These are phyloP conservation scores for Zoroaster sp. DNA, from an alignment of 53 echinoderm and acorn worm species.

Conservation along the genomic window DNA sequence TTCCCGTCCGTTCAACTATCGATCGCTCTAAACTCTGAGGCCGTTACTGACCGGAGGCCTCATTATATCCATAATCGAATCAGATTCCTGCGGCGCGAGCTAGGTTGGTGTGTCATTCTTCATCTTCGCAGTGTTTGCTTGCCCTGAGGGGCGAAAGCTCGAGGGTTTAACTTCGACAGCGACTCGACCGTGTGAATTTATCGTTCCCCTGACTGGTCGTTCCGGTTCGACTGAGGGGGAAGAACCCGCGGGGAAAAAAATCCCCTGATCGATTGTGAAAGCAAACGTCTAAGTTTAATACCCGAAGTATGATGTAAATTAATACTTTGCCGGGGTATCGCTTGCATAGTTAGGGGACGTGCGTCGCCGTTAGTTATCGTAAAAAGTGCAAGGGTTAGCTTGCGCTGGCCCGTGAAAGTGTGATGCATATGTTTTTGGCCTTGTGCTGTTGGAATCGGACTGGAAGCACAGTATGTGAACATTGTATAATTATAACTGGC, in stretches of 20 bases:
- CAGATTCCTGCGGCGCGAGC: background rate
- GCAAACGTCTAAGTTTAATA: conserved; percentile 29
- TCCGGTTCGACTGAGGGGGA: background rate
- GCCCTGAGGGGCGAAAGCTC: background rate
- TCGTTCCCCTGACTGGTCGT: background rate
- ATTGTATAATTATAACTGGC: too few relatives aligned
- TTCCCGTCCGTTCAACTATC: background rate
- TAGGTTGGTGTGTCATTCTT: conserved; percentile 18
- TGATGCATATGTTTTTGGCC: too few relatives aligned
- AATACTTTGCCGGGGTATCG: conserved; percentile 33
- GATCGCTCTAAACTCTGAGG: background rate
- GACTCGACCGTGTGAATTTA: background rate
- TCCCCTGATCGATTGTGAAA: conserved; percentile 40
- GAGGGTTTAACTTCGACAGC: background rate
- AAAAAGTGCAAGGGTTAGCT: background rate
- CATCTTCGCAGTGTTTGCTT: background rate
- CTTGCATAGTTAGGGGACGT: background rate
- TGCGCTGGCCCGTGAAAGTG: background rate
- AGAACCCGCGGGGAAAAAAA: background rate
- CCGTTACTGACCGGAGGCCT: background rate
- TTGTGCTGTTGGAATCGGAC: too few relatives aligned
- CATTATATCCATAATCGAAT: conserved; percentile 39
- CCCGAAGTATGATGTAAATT: conserved; percentile 44
- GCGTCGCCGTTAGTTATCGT: background rate
- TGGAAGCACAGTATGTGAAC: too few relatives aligned